Percentiles rank a stretch among this genome's conserved stretches.
phyloP scores from a whole-genome alignment of 2,797 vertebrate species.

The Crenuchus spilurus region DNA sequence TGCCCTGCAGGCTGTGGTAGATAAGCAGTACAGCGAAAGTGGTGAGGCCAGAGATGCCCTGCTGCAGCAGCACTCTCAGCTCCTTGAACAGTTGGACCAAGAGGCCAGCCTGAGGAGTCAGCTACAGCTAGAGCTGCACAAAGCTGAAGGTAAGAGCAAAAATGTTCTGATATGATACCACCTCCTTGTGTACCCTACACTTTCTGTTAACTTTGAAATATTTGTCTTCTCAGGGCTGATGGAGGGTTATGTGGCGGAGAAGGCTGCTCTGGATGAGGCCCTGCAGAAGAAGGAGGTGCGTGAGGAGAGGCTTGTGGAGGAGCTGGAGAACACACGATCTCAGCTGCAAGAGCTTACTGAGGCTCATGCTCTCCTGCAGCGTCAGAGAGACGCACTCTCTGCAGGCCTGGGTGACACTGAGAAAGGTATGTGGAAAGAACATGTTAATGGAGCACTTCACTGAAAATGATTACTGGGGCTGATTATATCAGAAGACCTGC shows the following conservation, averaged over 20 bases:
- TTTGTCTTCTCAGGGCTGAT: constrained; percentile 79
- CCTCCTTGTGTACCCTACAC: background rate
- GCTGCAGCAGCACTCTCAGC: constrained; percentile 81
- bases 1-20: constrained; percentile 76
- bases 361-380: constrained; percentile 72
- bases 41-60: constrained; percentile 79
- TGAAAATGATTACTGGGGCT: background rate
- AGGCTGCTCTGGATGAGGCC: constrained; percentile 81
- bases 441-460: background rate
- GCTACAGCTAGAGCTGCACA: constrained; percentile 88
- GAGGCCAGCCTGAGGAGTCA: constrained; percentile 80
- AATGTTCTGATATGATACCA: background rate
- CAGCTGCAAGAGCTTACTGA: constrained; percentile 81
- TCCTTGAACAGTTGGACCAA: constrained; percentile 83
- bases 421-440: constrained; percentile 72
- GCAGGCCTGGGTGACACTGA: constrained; percentile 78
- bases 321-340: constrained; percentile 82
- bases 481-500: too few relatives aligned
- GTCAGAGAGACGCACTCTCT: constrained; percentile 76
- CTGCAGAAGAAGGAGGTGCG: constrained; percentile 85
- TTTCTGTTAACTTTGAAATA: background rate
- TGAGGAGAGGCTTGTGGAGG: constrained; percentile 81
- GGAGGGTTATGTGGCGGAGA: constrained; percentile 89
- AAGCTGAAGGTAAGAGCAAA: constrained; percentile 83
- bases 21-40: constrained; percentile 82